phyloP scores from a whole-genome alignment of 2,888 invertebrate genomes.

The Trichogramma evanescens region DNA sequence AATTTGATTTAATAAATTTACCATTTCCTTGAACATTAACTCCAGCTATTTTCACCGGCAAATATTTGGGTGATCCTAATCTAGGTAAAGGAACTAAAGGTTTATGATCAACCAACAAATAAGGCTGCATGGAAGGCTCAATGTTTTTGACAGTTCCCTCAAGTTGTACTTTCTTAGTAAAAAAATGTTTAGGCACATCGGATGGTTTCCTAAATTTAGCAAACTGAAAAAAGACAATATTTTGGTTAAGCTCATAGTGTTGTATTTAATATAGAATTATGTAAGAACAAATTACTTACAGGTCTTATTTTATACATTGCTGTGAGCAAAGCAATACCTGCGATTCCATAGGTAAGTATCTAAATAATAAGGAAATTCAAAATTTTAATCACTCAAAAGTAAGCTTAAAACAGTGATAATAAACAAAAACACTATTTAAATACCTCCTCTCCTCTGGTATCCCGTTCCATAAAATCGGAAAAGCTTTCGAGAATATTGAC shows the following conservation, averaged over 20 bases:
- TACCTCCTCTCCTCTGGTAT: slow-evolving; percentile 32
- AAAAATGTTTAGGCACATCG: slow-evolving; percentile 55
- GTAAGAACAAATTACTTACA: slow-evolving; percentile 45
- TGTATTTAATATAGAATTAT: slow-evolving; percentile 9
- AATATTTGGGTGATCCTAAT: slow-evolving; percentile 50
- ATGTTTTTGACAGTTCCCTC: slow-evolving; percentile 51
- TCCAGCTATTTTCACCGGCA: slow-evolving; percentile 53
- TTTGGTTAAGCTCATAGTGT: background rate
- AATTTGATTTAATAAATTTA: slow-evolving; percentile 11
- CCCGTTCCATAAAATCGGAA: slow-evolving; percentile 30
- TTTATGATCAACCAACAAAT: slow-evolving; percentile 53
- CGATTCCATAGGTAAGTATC: slow-evolving; percentile 56
- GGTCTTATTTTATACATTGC: slow-evolving; percentile 57
- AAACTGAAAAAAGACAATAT: slow-evolving; percentile 46
- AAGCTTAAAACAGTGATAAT: background rate
- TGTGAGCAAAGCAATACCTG: slow-evolving; percentile 52
- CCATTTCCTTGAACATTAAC: slow-evolving; percentile 50
- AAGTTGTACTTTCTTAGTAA: slow-evolving; percentile 50
- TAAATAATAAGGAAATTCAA: slow-evolving; percentile 41
- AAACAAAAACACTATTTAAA: background rate
- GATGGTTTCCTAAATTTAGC: slow-evolving; percentile 57
- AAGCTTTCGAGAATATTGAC: slow-evolving; percentile 28
- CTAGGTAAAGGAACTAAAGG: slow-evolving; percentile 54
- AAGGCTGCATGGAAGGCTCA: slow-evolving; percentile 50
- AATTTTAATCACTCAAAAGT: background rate